A percentile compares a stretch with the other conserved stretches of the same genome.
Conservation (phyloP, 2,888 invertebrate genomes). For the Pristionchus exspectatus region DNA sequence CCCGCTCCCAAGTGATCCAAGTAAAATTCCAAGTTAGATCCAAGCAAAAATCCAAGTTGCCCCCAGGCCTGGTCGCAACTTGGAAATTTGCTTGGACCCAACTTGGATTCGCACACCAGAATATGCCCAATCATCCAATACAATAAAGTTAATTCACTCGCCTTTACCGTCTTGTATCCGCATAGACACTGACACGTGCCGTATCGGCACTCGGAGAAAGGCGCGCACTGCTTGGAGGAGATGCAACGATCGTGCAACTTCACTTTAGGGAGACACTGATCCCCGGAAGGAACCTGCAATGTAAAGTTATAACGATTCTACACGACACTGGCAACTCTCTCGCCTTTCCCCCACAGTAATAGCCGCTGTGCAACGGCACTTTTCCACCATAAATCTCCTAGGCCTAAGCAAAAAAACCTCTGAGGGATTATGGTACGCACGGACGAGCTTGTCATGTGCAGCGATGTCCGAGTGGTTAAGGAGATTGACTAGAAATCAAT, state of each 20-base stretch:
- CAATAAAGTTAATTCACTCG: not conserved
- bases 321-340: no score
- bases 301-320: no score
- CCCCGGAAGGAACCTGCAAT: conserved; percentile 58
- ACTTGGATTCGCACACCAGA: no score
- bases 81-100: no score
- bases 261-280: conserved; percentile 62
- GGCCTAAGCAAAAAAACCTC: not conserved
- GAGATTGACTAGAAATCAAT: conserved; percentile 61
- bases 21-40: no score
- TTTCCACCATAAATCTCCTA: not conserved
- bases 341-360: no score
- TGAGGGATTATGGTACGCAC: conserved; percentile 55
- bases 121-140: no score
- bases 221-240: conserved; percentile 74
- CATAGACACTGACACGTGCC: conserved; percentile 77
- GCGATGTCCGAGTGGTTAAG: conserved; percentile 59
- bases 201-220: conserved; percentile 75
- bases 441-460: not conserved
- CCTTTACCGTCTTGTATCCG: conserved; percentile 71
- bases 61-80: no score
- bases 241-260: conserved; percentile 65
- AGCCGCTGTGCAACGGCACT: no score
- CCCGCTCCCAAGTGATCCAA: no score
- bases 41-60: no score